Evolutionary conservation across 2,113 vertebrate genomes (phyloP), one percentile per base, ranked within the genome.

Genomic region (Diphyllodes magnificus): DNA sequence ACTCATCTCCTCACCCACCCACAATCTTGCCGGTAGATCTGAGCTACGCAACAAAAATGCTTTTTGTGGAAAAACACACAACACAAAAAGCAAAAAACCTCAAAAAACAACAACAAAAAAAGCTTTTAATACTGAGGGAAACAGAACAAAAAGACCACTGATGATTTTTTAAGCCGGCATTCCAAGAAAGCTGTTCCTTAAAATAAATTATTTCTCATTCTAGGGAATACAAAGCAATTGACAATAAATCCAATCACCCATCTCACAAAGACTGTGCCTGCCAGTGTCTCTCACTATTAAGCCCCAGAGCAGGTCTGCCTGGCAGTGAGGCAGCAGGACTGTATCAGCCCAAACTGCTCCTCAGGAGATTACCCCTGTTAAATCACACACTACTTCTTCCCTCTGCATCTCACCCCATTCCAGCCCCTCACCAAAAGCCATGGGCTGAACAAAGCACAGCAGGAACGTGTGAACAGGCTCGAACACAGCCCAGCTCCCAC

Each of bases 161-260:
- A 86, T 68, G 18, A 81, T 28, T 90, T 83, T 76, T 66, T 71
- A 95, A 94, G 49, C 11, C 25, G 35, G 53, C 42, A 83, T 81
- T 92, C 68, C 47, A 96, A 90, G 88, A 70, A 83, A 53, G 69
- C 9, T 0, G 1, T 22, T 92, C 75, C 79, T 95, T 84, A 72
- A 90, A 94, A 86, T 66, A 94, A 88, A 69, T 90, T 25, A 70
- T 78, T 81, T 70, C 71, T 82, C 53, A 72, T 84, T 90, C 88
- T 53, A 59, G 72, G n/a, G 92, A 84, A 90, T 78, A 90, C 69
- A 83, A 86, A 93, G 75, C 22, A 51, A 82, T 7, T 65, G 80
- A 56, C 49, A 90, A 94, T 86, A 92, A 92, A 94, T 75, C 64
- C 80, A 64, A 73, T 24, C 40, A 61, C 25, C 37, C 1, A 0